Evolutionary conservation across 2,888 invertebrate species (phyloP).

Genomic region (Pseudolycoriella hygida): DNA sequence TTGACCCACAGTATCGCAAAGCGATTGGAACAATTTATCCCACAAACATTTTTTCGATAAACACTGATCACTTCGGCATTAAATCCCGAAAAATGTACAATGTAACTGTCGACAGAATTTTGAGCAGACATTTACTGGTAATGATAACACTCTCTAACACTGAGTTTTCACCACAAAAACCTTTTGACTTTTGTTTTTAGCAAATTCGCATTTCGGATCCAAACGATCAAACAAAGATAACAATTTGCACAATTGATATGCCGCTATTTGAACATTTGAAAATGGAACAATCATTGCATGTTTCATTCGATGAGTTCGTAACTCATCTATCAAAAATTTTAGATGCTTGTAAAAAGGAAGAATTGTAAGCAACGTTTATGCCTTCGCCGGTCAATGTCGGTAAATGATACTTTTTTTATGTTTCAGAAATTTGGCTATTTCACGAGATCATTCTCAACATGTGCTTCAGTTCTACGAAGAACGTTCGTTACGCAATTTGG

Average conservation of each 20-base stretch:
- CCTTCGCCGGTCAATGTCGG: background rate
- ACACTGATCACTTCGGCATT: background rate
- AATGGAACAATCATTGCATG: background rate
- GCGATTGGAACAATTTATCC: background rate
- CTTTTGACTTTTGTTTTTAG: too few species aligned
- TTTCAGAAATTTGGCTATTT: background rate
- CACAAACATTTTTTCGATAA: background rate
- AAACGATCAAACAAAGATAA: background rate
- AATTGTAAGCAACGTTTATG: background rate
- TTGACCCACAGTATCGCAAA: background rate
- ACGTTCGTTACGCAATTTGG: background rate
- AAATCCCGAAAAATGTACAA: background rate
- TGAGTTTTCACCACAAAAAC: background rate
- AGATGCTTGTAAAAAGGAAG: background rate
- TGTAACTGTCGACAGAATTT: background rate
- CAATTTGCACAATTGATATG: background rate
- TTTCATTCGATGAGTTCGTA: background rate
- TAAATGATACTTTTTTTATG: background rate
- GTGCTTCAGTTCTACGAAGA: background rate
- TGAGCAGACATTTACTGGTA: background rate
- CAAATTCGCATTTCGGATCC: background rate
- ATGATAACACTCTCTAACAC: background rate
- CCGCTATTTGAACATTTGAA: background rate
- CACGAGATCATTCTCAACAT: background rate
- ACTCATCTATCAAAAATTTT: background rate